Percentiles rank a stretch among this genome's conserved stretches.
Conservation (phyloP, 2,113 vertebrate genomes). For the Pica pica region DNA sequence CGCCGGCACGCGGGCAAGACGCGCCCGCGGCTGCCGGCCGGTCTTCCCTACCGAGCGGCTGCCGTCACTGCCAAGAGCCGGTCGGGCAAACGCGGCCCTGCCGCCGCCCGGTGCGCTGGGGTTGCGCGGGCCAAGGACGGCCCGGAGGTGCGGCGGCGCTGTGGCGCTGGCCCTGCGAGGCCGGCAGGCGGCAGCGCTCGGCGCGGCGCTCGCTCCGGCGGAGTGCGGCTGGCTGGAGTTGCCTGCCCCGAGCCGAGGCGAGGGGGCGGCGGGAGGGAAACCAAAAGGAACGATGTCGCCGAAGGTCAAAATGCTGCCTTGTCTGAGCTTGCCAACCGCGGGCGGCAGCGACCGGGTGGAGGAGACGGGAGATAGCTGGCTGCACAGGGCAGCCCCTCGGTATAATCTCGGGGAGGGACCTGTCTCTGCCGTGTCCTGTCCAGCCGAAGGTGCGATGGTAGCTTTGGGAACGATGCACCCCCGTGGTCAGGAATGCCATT, state of each 20-base stretch:
- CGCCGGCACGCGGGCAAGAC: neutral
- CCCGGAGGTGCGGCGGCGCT: neutral
- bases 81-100: neutral
- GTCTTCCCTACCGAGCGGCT: neutral
- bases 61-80: neutral
- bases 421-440: neutral
- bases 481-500: neutral
- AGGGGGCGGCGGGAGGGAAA: too few species aligned
- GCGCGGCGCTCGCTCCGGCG: neutral
- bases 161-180: neutral
- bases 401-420: rapidly evolving
- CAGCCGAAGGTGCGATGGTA: neutral
- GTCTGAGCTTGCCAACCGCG: neutral
- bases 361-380: too few species aligned
- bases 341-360: neutral
- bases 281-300: too few species aligned
- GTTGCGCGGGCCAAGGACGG: neutral
- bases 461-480: neutral
- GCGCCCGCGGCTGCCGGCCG: neutral
- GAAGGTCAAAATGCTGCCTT: neutral
- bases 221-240: neutral
- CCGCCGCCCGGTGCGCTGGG: neutral
- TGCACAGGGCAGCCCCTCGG: neutral
- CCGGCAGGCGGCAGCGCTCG: neutral
- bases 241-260: neutral